A percentile compares a stretch with the other conserved stretches of the same genome.
Evolutionary conservation across 2,113 vertebrate species (phyloP).

Genomic region (Rattus norvegicus): DNA sequence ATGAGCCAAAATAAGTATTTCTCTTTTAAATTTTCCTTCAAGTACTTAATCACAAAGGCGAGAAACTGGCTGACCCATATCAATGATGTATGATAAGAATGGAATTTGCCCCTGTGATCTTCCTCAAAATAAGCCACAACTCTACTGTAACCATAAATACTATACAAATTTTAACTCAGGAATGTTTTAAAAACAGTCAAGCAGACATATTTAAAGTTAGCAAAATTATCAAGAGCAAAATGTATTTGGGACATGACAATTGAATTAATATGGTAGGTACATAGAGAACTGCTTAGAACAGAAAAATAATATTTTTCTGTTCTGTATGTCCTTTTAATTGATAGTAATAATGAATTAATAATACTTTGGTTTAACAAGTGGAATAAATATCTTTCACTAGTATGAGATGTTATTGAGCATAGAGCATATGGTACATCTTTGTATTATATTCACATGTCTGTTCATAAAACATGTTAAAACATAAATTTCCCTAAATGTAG

Average conservation of each 20-base stretch:
- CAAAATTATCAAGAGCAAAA: constrained; percentile 3
- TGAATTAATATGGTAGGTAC: background rate
- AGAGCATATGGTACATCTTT: background rate
- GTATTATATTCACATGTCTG: background rate
- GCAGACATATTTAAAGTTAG: background rate
- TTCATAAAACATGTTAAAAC: constrained; percentile 5
- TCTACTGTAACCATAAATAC: background rate
- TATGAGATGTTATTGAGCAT: background rate
- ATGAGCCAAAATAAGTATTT: background rate
- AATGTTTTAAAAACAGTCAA: background rate
- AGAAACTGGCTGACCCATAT: background rate
- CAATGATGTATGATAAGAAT: background rate
- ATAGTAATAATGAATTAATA: constrained; percentile 27
- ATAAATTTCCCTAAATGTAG: background rate
- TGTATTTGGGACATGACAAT: background rate
- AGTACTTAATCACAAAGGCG: background rate
- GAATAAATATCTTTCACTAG: background rate
- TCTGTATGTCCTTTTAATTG: background rate
- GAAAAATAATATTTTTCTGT: background rate
- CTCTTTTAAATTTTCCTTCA: background rate
- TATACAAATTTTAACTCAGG: background rate
- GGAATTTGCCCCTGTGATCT: background rate
- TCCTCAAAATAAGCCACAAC: background rate
- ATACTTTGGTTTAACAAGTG: background rate
- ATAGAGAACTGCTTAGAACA: background rate